Evolutionary conservation across 2,888 invertebrate genomes (phyloP), one percentile per base, ranked within the genome.

Genomic region (Stictocephala bisonia): DNA sequence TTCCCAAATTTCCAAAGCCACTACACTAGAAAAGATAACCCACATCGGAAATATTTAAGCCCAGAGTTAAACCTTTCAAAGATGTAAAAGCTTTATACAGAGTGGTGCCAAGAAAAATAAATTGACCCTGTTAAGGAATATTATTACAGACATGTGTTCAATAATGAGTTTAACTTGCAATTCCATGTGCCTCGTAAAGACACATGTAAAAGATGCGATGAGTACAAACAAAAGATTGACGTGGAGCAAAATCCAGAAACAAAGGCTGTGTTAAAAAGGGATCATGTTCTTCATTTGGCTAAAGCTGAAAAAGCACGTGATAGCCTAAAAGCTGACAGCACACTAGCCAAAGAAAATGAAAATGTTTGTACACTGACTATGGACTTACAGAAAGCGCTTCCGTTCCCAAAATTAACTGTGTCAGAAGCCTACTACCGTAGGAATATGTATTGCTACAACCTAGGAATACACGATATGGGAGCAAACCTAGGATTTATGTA

Each of bases 381-480:
- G 6, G 71, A 72, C 64, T 50, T 72, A 22, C 71, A 72, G 27
- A 72, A 72, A 64, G 64, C 50, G 22, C 51, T 72, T 20, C 60
- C 71, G n/a, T 72, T 64, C 24, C 60, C 64, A 2, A 51, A 50
- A 68, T 20, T 72, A 18, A 72, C 66, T 29, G 67, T 67, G 35
- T 72, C 72, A 2, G 56, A 67, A 53, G 56, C 67, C 1, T 67
- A 72, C 67, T 72, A 72, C 27, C 3, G 58, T 1, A 67, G 67
- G 53, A 72, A 72, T 48, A 53, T 72, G 53, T 72, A 72, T 53
- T 67, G 53, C 26, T 67, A 68, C 20, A 72, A 72, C 22, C 44
- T 67, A 11, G 72, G 72, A 41, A 41, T 72, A 56, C 72, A 72
- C 35, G 51, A 50, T 20, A 26, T 67, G 24, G 67, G 13, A 13